Base-by-base conservation (phyloP, 2,797 vertebrate species). In the Limosa lapponica region DNA sequence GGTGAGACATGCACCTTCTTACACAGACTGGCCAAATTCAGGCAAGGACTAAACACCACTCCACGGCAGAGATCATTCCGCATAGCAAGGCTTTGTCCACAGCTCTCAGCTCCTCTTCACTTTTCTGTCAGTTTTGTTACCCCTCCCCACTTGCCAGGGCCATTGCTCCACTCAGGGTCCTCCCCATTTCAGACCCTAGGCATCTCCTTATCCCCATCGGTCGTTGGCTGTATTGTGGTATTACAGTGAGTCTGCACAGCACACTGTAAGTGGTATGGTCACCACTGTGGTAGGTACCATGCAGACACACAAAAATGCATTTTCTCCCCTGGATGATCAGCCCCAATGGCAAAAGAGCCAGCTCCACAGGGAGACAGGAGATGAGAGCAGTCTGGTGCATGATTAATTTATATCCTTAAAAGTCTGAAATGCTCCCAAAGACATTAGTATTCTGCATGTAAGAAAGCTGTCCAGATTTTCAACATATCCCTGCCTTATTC, bases 321-420 rank as follows among this genome's bases (percentile, higher is more conserved):
- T 57, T 94, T 88, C 32, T 77, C 18, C 65, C n/a, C 11, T 39
- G 52, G 43, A 70, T 90, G 51, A 89, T 54, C 4, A 15, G 24
- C 23, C 66, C 46, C 55, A 66, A 2, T 13, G 48, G 51, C 37
- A 90, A 86, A 91, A 87, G 6, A 92, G 43, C 22, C 37, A 84
- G 54, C 37, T 95, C 93, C 64, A 17, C 23, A 52, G 77, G 80
- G 91, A 96, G 62, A 82, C 80, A 82, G 82, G 64, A 93, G 90
- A 95, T 64, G 91, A 95, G 39, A 95, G 55, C 51, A 95, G 93
- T 73, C 85, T 87, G 73, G 37, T 73, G 36, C 58, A 70, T 95
- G 83, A 96, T 94, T 96, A 90, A 94, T 97, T 93, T 62, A 82
- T 80, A 59, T 70, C 88, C 71, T 94, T 90, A 87, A 77, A 93